Conservation (phyloP, 2,113 vertebrate species). For the Sander lucioperca region DNA sequence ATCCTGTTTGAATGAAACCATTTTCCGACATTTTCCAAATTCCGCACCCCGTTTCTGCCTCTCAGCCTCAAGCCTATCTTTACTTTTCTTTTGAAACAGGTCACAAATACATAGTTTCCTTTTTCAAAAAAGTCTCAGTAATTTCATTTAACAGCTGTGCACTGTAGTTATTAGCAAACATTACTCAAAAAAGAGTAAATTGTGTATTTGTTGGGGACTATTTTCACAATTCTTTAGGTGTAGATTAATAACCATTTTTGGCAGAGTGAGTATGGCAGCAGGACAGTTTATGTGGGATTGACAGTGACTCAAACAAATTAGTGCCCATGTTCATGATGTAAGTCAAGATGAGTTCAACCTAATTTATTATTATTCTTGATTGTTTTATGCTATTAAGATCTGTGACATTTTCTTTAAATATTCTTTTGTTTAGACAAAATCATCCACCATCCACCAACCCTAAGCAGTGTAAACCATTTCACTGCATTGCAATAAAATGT, state of each 20-base stretch:
- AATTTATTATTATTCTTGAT: too few relatives aligned
- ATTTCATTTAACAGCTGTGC: too few relatives aligned
- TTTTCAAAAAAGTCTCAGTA: neutral
- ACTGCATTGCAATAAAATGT: too few relatives aligned
- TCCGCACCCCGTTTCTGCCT: too few relatives aligned
- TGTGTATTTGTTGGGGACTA: neutral
- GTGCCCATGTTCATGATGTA: neutral
- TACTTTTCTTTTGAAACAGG: neutral
- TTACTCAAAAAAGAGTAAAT: neutral
- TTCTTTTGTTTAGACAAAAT: too few relatives aligned
- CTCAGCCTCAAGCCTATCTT: too few relatives aligned
- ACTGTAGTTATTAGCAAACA: neutral
- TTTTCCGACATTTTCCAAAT: neutral
- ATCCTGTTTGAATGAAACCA: conserved; percentile 2
- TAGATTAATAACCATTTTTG: neutral
- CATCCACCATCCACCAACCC: too few relatives aligned
- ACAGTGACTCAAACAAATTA: neutral
- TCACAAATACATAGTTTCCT: neutral
- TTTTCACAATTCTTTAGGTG: neutral
- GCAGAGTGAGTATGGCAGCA: neutral
- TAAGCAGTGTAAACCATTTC: too few relatives aligned
- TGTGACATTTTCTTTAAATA: too few relatives aligned
- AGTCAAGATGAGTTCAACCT: too few relatives aligned
- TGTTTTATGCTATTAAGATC: too few relatives aligned
- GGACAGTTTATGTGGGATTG: neutral